A percentile compares a stretch with the other conserved stretches of the same genome.
Evolutionary conservation across 53 echinoderm and acorn worm species (phyloP).

Genomic region (Arbacia lixula): DNA sequence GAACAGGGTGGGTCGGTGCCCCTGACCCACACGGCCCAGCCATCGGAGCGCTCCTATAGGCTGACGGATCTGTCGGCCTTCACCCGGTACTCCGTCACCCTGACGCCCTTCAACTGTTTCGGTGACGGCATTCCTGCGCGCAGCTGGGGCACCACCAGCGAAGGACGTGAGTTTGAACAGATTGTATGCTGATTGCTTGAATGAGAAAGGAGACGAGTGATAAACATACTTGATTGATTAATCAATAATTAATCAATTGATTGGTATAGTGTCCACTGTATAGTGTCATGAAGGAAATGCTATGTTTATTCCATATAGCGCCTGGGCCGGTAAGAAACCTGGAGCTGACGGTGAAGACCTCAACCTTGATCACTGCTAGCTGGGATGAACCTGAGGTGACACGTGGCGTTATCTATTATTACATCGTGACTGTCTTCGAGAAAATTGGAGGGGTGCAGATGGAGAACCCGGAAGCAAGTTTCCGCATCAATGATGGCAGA

Average conservation of each 20-base stretch:
- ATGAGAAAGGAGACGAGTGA: no score
- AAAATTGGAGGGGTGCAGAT: background rate
- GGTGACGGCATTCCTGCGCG: slow-evolving; percentile 29
- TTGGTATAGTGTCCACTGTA: no score
- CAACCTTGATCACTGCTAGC: slow-evolving; percentile 55
- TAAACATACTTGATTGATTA: no score
- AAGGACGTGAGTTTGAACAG: slow-evolving; percentile 83
- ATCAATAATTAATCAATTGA: no score
- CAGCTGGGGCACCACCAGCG: slow-evolving; percentile 34
- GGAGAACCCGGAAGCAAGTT: background rate
- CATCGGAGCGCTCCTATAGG: background rate
- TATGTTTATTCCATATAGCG: slow-evolving; percentile 57
- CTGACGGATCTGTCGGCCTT: slow-evolving; percentile 56
- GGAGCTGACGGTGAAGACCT: slow-evolving; percentile 14
- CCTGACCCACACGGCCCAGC: slow-evolving; percentile 2
- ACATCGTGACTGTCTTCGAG: slow-evolving; percentile 53
- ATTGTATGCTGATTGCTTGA: no score
- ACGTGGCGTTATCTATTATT: slow-evolving; percentile 69
- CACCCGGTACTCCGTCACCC: slow-evolving; percentile 56
- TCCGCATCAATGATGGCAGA: no score
- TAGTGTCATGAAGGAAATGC: no score
- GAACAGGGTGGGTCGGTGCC: background rate
- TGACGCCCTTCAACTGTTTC: slow-evolving; percentile 71
- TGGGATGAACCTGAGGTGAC: slow-evolving; percentile 65
- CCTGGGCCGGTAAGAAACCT: slow-evolving; percentile 77